These are phyloP conservation scores for Myotis findleyi DNA, from an alignment of 2,797 vertebrate genomes.

Conservation along the genomic window DNA sequence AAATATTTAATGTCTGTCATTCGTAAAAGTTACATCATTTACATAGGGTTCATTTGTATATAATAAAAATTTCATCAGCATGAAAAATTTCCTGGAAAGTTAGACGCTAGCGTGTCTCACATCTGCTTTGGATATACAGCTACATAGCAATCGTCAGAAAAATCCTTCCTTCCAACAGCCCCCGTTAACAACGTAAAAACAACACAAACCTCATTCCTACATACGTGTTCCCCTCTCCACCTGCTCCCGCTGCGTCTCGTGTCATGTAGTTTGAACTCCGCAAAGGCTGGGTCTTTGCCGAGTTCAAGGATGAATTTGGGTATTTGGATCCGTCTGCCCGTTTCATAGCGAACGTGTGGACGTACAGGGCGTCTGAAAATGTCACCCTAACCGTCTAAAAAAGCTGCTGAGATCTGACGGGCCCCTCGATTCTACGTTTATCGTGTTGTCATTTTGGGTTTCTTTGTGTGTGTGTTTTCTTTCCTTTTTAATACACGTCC, in stretches of 20 bases:
- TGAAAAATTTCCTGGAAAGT: conserved; percentile 88
- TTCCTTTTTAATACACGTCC: conserved; percentile 57
- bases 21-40: conserved; percentile 90
- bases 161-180: conserved; percentile 86
- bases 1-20: conserved; percentile 90
- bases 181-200: conserved; percentile 82
- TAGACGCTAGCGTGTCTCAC: conserved; percentile 88
- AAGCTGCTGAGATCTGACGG: conserved; percentile 61
- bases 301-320: conserved; percentile 76
- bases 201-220: conserved; percentile 85
- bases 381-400: conserved; percentile 74
- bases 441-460: conserved; percentile 66
- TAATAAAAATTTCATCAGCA: conserved; percentile 89
- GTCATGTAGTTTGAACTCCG: conserved; percentile 77
- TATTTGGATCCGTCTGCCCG: conserved; percentile 77
- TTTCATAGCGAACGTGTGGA: conserved; percentile 90
- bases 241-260: background rate
- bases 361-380: conserved; percentile 79
- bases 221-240: conserved; percentile 78
- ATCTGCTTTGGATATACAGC: conserved; percentile 89
- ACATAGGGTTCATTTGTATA: conserved; percentile 89
- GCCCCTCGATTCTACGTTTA: conserved; percentile 68
- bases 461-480: background rate
- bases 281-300: conserved; percentile 65
- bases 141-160: conserved; percentile 85